Evolutionary conservation across 2,113 vertebrate species (phyloP), one percentile per base, ranked within the genome.

Genomic region (Cyanoramphus novaezelandiae): DNA sequence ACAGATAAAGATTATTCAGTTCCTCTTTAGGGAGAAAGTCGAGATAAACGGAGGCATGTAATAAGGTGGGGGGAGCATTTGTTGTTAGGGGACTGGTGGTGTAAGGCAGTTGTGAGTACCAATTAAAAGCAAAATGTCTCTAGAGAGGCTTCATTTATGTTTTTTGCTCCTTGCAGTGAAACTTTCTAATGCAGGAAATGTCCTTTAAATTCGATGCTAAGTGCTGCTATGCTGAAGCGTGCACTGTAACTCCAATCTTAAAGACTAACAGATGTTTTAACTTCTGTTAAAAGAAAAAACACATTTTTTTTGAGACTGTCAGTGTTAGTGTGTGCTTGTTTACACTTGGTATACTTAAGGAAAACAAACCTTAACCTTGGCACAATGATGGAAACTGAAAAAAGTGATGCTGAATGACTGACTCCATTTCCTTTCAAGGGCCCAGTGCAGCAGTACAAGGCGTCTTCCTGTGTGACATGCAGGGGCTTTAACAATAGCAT

Each of bases 181-280:
- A 77, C 35, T 82, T 93, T 78, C 49, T 86, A 85, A 88, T 60
- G 60, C 76, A 80, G 60, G 33, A 84, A 81, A 80, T 23, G 65
- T 57, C 79, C 63, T 95, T 92, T 86, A 60, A 57, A 67, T 59
- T 88, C 27, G 41, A 41, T 31, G 23, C n/a, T 64, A 92, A 84
- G 13, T 29, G 28, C 68, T 78, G 59, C 31, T 79, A 63, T 52
- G 72, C 37, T 85, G 64, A 55, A 92, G 37, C 6, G 27, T 46
- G 43, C 74, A 53, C 93, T 91, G 14, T 82, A 74, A 52, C 52
- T 68, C 65, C 65, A 69, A 33, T 68, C 79, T 94, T 49, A 46
- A 88, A 91, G 69, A 71, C 67, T 84, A 97, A 93, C 97, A 96
- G 95, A 95, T 95, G 84, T 90, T 96, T 97, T 97, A 81, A 65